phyloP scores from a whole-genome alignment of 2,113 vertebrate species.

The Kryptolebias marmoratus region DNA sequence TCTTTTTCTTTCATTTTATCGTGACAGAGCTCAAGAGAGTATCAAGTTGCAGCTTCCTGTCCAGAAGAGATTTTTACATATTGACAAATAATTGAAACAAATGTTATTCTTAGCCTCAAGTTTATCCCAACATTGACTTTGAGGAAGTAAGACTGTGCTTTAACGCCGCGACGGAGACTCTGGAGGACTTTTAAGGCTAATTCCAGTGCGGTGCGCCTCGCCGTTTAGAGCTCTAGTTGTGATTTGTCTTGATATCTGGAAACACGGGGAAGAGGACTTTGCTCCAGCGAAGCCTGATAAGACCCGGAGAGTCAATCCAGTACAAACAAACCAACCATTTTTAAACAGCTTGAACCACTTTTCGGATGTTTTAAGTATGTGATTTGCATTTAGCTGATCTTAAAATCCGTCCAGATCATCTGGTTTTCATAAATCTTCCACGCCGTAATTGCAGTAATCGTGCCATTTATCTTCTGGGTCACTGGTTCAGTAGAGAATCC shows the following conservation, averaged over 20 bases:
- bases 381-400: background rate
- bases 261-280: background rate
- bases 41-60: slow-evolving; percentile 40
- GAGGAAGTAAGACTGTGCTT: background rate
- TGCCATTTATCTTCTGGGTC: background rate
- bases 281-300: background rate
- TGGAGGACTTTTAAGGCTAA: slow-evolving; percentile 4
- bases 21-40: slow-evolving; percentile 22
- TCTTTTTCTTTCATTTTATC: slow-evolving; percentile 26
- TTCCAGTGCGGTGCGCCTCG: slow-evolving; percentile 3
- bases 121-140: slow-evolving; percentile 18
- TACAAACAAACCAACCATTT: background rate
- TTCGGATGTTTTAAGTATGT: no score
- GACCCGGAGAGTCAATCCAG: background rate
- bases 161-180: background rate
- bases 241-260: slow-evolving; percentile 9
- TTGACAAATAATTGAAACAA: slow-evolving; percentile 41
- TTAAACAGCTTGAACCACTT: background rate
- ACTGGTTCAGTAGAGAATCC: slow-evolving; percentile 3
- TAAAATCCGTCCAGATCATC: background rate
- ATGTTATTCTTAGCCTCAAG: slow-evolving; percentile 23
- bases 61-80: slow-evolving; percentile 39
- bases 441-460: background rate
- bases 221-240: slow-evolving; percentile 3
- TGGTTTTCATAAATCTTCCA: background rate